Percentiles rank a stretch among this genome's conserved stretches.
phyloP scores from a whole-genome alignment of 2,113 vertebrate species.

The Sinocyclocheilus maitianheensis region DNA sequence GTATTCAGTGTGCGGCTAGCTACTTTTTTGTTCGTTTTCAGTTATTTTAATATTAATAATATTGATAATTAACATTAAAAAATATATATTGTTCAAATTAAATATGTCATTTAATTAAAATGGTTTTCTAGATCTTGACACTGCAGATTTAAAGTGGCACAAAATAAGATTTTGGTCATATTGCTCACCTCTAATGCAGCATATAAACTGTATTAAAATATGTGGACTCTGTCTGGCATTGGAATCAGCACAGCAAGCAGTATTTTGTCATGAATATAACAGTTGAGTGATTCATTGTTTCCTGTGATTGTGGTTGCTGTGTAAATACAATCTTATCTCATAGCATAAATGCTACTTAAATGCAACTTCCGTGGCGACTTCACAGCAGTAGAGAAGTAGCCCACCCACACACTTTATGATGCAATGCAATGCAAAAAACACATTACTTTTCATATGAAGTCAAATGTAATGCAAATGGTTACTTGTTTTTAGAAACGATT shows the following conservation, averaged over 20 bases:
- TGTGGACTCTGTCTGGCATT: neutral
- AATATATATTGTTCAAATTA: neutral
- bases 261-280: neutral
- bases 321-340: neutral
- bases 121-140: neutral
- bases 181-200: neutral
- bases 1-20: neutral
- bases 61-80: neutral
- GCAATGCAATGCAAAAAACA: neutral
- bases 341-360: neutral
- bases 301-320: conserved; percentile 6
- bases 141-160: neutral
- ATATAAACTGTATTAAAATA: neutral
- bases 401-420: neutral
- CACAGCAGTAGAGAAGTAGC: neutral
- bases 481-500: neutral
- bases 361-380: neutral
- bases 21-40: too few species aligned
- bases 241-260: neutral
- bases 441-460: neutral
- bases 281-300: neutral
- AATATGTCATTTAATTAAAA: neutral
- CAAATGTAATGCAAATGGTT: neutral
- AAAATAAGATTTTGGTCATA: neutral
- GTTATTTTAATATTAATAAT: neutral